Conservation (phyloP, 2,113 vertebrate genomes). For the Thymallus thymallus region DNA sequence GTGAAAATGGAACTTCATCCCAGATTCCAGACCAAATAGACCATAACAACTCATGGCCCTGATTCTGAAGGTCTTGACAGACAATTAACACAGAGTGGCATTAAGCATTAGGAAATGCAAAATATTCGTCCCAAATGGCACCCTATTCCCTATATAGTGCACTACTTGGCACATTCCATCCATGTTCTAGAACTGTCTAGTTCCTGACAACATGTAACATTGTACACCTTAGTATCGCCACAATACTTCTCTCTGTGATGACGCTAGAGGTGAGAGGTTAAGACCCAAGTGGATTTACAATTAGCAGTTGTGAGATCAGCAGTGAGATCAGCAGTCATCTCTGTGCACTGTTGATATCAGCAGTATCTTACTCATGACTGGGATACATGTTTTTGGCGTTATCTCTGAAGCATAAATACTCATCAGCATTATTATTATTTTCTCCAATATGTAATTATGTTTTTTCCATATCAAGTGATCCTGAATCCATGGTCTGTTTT, state of each 20-base stretch:
- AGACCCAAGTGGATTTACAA: too few relatives aligned
- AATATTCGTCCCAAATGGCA: too few relatives aligned
- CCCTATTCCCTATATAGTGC: too few relatives aligned
- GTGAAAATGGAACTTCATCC: neutral
- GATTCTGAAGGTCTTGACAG: neutral
- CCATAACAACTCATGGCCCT: neutral
- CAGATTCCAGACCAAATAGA: too few relatives aligned
- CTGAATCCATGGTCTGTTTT: neutral
- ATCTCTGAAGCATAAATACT: neutral
- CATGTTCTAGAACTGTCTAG: slow-evolving; percentile 6
- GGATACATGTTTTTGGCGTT: neutral
- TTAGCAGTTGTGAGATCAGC: neutral
- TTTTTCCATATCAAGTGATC: too few relatives aligned
- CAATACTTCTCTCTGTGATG: neutral
- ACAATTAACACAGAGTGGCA: neutral
- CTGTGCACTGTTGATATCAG: slow-evolving; percentile 21
- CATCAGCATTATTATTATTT: neutral
- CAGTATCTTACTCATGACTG: neutral
- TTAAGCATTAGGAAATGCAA: neutral
- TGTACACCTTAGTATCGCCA: too few relatives aligned
- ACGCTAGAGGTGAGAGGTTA: slow-evolving; percentile 4
- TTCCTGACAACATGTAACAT: neutral
- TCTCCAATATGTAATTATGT: neutral
- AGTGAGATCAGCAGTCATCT: slow-evolving; percentile 42
- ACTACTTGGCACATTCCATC: slow-evolving; percentile 12